These are phyloP conservation scores for Gymnothorax reevesii DNA, from an alignment of 2,797 vertebrate species.

Conservation along the genomic window DNA sequence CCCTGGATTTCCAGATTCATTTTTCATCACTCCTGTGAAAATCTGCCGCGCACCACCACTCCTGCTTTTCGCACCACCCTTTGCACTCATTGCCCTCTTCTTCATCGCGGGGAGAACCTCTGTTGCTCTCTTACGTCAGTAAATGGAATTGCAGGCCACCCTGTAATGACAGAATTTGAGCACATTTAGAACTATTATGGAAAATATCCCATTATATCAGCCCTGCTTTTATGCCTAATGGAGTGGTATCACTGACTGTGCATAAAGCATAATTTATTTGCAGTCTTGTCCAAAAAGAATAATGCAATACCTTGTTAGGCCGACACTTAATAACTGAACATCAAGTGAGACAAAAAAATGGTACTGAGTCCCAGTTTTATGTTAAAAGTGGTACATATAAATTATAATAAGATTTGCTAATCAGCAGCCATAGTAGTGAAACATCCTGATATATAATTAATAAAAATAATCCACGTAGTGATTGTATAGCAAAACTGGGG, in stretches of 20 bases:
- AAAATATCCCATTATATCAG: too few relatives aligned
- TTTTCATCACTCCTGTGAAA: not conserved
- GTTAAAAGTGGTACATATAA: not conserved
- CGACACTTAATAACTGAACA: not conserved
- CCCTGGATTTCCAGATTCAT: constrained; percentile 15
- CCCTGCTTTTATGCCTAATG: not conserved
- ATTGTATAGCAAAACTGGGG: not conserved
- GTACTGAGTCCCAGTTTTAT: too few relatives aligned
- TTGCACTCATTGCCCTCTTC: not conserved
- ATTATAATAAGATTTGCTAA: not conserved
- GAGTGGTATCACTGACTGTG: not conserved
- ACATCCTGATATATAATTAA: not conserved
- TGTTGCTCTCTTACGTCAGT: not conserved
- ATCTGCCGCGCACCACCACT: not conserved
- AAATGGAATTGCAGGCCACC: not conserved
- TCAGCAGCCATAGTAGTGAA: not conserved
- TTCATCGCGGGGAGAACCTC: not conserved
- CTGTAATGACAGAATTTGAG: not conserved
- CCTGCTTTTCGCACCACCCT: not conserved
- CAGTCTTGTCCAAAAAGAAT: not conserved
- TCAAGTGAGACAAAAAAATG: not conserved
- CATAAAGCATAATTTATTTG: not conserved
- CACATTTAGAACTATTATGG: not conserved
- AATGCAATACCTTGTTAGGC: not conserved
- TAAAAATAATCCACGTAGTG: not conserved